Evolutionary conservation across 2,113 vertebrate species (phyloP).

Genomic region (Heteronetta atricapilla): DNA sequence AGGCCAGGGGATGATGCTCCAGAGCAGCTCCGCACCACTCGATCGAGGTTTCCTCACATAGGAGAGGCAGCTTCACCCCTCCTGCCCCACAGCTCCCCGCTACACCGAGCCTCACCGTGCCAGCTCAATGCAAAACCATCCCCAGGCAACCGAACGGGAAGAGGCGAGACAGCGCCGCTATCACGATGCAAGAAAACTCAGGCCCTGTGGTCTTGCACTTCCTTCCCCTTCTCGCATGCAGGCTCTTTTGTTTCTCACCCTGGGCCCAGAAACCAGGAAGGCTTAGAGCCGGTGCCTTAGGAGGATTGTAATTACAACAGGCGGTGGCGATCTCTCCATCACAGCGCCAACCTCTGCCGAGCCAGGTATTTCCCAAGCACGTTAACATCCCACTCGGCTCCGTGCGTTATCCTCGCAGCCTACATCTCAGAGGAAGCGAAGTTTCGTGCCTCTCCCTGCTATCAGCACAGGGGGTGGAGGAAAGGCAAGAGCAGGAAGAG

Average conservation of each 20-base stretch:
- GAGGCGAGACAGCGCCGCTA: neutral
- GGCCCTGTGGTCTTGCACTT: neutral
- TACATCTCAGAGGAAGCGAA: neutral
- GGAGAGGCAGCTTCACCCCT: neutral
- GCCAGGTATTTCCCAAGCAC: neutral
- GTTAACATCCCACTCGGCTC: neutral
- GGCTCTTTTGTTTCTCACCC: neutral
- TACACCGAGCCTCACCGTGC: fast-evolving
- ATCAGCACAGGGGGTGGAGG: neutral
- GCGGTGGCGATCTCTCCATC: neutral
- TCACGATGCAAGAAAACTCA: neutral
- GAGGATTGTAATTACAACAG: neutral
- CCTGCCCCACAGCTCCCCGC: neutral
- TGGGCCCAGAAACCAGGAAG: neutral
- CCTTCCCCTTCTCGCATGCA: neutral
- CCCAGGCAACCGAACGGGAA: neutral
- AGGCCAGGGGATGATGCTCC: neutral
- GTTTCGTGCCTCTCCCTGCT: neutral
- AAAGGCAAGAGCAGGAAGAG: neutral
- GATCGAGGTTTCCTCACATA: fast-evolving
- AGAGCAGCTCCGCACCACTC: neutral
- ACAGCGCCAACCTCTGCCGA: fast-evolving
- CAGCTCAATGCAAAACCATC: neutral
- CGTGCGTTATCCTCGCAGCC: neutral
- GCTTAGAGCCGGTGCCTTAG: neutral